These are phyloP conservation scores for Drosophila saltans DNA, from an alignment of 1,140 invertebrate species.

Conservation along the genomic window DNA sequence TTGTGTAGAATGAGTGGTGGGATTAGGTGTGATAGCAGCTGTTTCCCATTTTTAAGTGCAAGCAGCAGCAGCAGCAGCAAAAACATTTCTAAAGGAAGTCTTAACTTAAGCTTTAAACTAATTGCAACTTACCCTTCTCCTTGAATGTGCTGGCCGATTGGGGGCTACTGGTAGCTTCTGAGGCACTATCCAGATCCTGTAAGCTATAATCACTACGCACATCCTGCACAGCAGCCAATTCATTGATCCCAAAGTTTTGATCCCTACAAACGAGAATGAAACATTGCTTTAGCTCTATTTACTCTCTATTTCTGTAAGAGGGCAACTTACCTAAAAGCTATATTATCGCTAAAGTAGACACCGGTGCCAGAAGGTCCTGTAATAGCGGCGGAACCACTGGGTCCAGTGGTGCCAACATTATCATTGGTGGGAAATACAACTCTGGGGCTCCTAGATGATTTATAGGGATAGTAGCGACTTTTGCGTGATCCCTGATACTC, in stretches of 20 bases:
- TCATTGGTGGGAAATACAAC: constrained; percentile 85
- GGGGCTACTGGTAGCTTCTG: constrained; percentile 72
- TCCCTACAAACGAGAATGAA: constrained; percentile 74
- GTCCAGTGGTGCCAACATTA: constrained; percentile 83
- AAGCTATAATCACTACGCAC: constrained; percentile 84
- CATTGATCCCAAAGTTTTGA: constrained; percentile 85
- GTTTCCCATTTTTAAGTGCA: constrained; percentile 73
- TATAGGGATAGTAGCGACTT: constrained; percentile 75
- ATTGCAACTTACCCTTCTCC: constrained; percentile 84
- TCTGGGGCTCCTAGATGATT: constrained; percentile 84
- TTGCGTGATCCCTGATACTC: constrained; percentile 74
- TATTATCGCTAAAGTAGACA: constrained; percentile 84
- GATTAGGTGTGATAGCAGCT: constrained; percentile 16
- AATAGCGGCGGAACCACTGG: constrained; percentile 59
- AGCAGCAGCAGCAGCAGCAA: constrained; percentile 64
- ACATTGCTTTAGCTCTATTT: no score
- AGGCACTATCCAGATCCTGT: constrained; percentile 84
- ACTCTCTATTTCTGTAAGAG: neutral
- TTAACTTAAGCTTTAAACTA: constrained; percentile 43
- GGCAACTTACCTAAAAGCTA: constrained; percentile 84
- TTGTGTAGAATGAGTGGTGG: constrained; percentile 45
- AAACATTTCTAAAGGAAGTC: constrained; percentile 58
- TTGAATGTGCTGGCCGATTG: constrained; percentile 83
- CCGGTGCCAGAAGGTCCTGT: constrained; percentile 71
- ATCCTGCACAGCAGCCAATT: constrained; percentile 84